Evolutionary conservation across 2,113 vertebrate genomes (phyloP), one percentile per base, ranked within the genome.

Genomic region (Trematomus loennbergii): DNA sequence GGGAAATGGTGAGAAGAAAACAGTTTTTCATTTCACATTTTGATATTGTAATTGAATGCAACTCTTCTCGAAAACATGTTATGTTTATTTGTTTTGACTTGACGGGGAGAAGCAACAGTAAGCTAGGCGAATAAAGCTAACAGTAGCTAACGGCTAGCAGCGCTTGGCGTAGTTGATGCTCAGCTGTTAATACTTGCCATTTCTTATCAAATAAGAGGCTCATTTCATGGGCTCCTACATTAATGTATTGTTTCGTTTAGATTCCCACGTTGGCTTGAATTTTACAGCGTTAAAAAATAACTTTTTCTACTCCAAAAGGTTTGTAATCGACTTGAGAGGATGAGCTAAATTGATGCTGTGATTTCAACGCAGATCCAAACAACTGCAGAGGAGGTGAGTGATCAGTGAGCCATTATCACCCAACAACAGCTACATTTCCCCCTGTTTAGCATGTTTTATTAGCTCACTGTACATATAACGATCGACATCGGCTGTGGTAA

Each of bases 351-450:
- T 63, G 72, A 89, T 75, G 88, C 71, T 73, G 68, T 84, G 88
- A 88, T 81, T 82, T 12, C 81, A 65, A 68, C 77, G 65, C 82
- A 82, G 22, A 76, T 84, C 36, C 79, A 73, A 82, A 88, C 82
- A 69, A 79, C 91, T 78, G 88, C 88, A 84, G 86, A 72, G 67
- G 81, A 91, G 92, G 93, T 93, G 57, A 90, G 91, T 67, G 3
- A 54, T 11, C 40, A 54, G 36, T 29, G 63, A 80, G 71, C 11
- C 71, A 33, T 1, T 10, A 61, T 12, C 54, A 12, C 45, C 9
- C 9, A 66, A 18, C 13, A 33, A 7, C 40, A 17, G 22, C 33
- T 49, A 6, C 49, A 36, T 57, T 55, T 61, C 55, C 33, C n/a
- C 11, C 22, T 16, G 0, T 25, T 20, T 7, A 5, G 0, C 15